Evolutionary conservation across 2,888 invertebrate species (phyloP).

Genomic region (Incurvaria masculella): DNA sequence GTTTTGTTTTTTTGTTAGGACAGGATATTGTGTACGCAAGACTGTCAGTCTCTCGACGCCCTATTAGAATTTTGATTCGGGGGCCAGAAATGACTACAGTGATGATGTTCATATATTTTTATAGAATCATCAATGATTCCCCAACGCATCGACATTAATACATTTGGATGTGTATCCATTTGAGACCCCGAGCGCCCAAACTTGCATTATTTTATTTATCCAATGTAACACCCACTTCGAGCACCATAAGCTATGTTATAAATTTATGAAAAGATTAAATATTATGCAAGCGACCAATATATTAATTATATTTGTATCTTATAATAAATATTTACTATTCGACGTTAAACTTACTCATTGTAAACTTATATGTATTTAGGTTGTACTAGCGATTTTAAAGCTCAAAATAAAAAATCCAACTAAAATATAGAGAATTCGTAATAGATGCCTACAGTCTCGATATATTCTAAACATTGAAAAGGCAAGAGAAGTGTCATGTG

Average conservation of each 20-base stretch:
- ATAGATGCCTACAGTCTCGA: slow-evolving; percentile 8
- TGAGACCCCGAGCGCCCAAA: too few relatives aligned
- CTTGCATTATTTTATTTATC: slow-evolving; percentile 32
- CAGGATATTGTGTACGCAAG: too few relatives aligned
- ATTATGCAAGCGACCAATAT: slow-evolving; percentile 36
- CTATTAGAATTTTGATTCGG: too few relatives aligned
- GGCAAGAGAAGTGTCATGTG: slow-evolving; percentile 9
- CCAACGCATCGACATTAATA: too few relatives aligned
- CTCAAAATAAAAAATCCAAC: slow-evolving; percentile 34
- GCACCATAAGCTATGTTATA: slow-evolving; percentile 40
- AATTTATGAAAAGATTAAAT: slow-evolving; percentile 24
- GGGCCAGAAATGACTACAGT: too few relatives aligned
- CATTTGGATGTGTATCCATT: too few relatives aligned
- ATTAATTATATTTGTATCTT: slow-evolving; percentile 30
- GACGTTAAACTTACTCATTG: slow-evolving; percentile 20
- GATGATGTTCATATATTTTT: too few relatives aligned
- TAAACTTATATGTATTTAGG: too few relatives aligned
- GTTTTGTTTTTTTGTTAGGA: too few relatives aligned
- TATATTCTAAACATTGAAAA: slow-evolving; percentile 9
- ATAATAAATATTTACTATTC: slow-evolving; percentile 19
- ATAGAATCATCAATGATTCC: too few relatives aligned
- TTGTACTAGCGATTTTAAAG: slow-evolving; percentile 51
- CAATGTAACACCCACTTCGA: slow-evolving; percentile 39
- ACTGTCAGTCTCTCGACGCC: too few relatives aligned
- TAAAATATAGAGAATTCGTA: slow-evolving; percentile 19